Conservation (phyloP, 23 tunicate genomes). For the Ascidia mentula region DNA sequence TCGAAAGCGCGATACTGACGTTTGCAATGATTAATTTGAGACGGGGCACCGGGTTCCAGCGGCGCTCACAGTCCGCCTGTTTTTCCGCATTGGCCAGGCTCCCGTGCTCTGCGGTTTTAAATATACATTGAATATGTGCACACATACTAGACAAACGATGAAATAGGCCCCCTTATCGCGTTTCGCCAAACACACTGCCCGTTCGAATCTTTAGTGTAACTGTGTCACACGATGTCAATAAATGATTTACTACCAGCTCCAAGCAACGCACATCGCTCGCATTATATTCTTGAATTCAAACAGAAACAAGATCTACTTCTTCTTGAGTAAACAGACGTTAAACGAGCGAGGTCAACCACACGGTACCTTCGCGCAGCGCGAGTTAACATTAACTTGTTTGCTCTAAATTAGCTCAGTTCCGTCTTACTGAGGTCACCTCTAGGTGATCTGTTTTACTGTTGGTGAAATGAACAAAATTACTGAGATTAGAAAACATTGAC, state of each 20-base stretch:
- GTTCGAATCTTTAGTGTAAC: slow-evolving; percentile 12
- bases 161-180: slow-evolving; percentile 9
- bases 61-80: neutral
- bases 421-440: slow-evolving; percentile 6
- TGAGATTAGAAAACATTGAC: neutral
- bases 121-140: slow-evolving; percentile 8
- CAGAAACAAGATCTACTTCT: slow-evolving; percentile 7
- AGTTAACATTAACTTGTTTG: neutral
- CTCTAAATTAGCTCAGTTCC: neutral
- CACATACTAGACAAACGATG: slow-evolving; percentile 9
- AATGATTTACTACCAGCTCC: slow-evolving; percentile 9
- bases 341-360: slow-evolving; percentile 5
- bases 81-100: slow-evolving; percentile 12
- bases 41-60: neutral
- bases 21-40: neutral
- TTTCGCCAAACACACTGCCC: slow-evolving; percentile 12
- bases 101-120: slow-evolving; percentile 4
- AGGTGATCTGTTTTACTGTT: no score
- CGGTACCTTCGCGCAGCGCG: neutral
- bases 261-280: slow-evolving; percentile 10
- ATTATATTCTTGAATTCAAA: slow-evolving; percentile 8
- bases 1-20: slow-evolving; percentile 11
- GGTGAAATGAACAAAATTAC: neutral
- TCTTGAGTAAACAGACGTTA: neutral
- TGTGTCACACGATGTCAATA: slow-evolving; percentile 12